phyloP scores from a whole-genome alignment of 1,140 invertebrate genomes.

The Drosophila suzukii region DNA sequence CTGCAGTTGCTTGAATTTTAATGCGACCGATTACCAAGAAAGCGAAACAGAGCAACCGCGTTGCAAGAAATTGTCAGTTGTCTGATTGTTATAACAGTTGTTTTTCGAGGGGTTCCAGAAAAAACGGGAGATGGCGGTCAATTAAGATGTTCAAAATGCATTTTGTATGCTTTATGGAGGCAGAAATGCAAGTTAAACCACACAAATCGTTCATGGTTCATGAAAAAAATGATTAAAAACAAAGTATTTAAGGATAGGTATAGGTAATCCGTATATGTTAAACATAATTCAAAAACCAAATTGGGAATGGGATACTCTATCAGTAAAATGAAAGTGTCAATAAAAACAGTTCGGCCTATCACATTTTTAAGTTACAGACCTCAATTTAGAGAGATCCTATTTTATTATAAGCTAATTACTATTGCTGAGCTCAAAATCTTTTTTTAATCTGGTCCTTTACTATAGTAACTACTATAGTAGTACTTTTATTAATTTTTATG shows the following conservation, averaged over 20 bases:
- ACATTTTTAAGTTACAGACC: too few species aligned
- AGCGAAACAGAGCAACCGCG: conserved; percentile 24
- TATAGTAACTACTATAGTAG: too few species aligned
- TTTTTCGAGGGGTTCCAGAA: neutral
- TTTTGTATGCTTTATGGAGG: neutral
- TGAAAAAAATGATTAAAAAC: too few species aligned
- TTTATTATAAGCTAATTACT: too few species aligned
- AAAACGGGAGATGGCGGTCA: neutral
- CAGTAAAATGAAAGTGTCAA: too few species aligned
- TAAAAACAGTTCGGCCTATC: too few species aligned
- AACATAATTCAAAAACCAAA: too few species aligned
- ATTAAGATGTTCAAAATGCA: neutral
- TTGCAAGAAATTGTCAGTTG: conserved; percentile 25
- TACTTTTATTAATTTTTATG: conserved; percentile 13
- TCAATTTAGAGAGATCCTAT: too few species aligned
- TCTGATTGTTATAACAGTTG: conserved; percentile 49
- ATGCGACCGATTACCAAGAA: conserved; percentile 68
- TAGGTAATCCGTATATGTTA: too few species aligned
- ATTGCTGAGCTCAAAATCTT: neutral
- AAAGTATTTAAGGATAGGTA: too few species aligned
- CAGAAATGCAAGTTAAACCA: neutral
- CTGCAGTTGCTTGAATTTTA: conserved; percentile 79
- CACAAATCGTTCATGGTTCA: too few species aligned
- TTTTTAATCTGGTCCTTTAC: neutral
- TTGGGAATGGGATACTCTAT: too few species aligned